Evolutionary conservation across 2,797 vertebrate genomes (phyloP).

Genomic region (Sternarchorhynchus goeldii): DNA sequence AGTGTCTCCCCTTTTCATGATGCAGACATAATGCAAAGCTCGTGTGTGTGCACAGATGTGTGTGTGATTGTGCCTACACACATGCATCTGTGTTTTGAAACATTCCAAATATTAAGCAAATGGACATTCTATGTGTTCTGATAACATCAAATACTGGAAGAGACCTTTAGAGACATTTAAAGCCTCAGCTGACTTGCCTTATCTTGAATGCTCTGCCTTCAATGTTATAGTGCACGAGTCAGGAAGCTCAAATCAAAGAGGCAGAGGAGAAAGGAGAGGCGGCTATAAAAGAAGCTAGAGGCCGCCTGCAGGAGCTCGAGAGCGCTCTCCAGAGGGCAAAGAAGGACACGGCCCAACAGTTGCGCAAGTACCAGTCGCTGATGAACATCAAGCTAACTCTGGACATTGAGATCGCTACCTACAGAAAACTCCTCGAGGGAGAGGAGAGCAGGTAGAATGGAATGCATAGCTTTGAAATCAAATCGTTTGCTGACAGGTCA

Average conservation of each 20-base stretch:
- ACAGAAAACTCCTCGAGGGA: constrained; percentile 79
- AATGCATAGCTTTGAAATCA: not conserved
- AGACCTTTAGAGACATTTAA: too few species aligned
- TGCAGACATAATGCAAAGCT: too few species aligned
- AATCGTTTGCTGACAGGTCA: not conserved
- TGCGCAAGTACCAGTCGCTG: constrained; percentile 88
- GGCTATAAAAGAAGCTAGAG: constrained; percentile 76
- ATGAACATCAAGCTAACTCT: constrained; percentile 90
- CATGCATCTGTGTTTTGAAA: too few species aligned
- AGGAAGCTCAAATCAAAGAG: constrained; percentile 68
- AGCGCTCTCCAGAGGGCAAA: constrained; percentile 85
- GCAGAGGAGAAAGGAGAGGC: constrained; percentile 73
- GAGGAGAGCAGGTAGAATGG: constrained; percentile 72
- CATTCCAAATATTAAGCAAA: too few species aligned
- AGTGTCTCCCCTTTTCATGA: too few species aligned
- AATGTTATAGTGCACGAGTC: constrained; percentile 60
- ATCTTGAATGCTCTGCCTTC: not conserved
- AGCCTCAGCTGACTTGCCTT: too few species aligned
- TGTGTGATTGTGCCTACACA: too few species aligned
- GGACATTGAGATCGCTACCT: constrained; percentile 90
- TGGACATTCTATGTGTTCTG: not conserved
- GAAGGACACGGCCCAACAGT: constrained; percentile 86
- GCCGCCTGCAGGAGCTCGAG: constrained; percentile 82
- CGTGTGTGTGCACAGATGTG: too few species aligned
- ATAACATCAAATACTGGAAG: not conserved